Conservation (phyloP, 2,113 vertebrate genomes). For the Tragelaphus buxtoni region DNA sequence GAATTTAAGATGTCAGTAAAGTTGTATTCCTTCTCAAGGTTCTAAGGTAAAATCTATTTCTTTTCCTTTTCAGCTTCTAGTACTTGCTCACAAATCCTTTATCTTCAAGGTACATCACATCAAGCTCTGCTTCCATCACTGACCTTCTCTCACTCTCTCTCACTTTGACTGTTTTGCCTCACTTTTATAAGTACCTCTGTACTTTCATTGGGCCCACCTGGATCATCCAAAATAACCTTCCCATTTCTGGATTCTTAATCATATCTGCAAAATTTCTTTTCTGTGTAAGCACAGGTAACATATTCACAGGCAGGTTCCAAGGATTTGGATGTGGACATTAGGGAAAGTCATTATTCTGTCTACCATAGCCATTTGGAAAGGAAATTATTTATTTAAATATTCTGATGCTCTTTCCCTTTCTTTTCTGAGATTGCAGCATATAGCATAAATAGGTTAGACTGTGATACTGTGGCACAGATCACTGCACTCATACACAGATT, state of each 20-base stretch:
- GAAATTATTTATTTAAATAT: neutral
- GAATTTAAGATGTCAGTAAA: neutral
- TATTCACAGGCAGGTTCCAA: neutral
- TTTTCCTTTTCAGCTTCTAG: neutral
- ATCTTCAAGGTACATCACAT: neutral
- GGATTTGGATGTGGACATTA: neutral
- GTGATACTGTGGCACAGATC: neutral
- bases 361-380: neutral
- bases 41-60: neutral
- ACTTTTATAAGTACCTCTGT: neutral
- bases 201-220: neutral
- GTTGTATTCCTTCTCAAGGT: neutral
- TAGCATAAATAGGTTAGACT: neutral
- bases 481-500: neutral
- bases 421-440: neutral
- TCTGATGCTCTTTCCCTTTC: neutral
- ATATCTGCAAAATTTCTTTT: neutral
- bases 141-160: neutral
- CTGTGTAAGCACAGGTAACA: neutral
- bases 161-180: neutral
- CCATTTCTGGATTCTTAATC: neutral
- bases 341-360: neutral
- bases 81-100: neutral
- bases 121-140: neutral
- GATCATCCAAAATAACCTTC: neutral